Conservation (phyloP, 2,113 vertebrate species). For the Sclerurus mexicanus region DNA sequence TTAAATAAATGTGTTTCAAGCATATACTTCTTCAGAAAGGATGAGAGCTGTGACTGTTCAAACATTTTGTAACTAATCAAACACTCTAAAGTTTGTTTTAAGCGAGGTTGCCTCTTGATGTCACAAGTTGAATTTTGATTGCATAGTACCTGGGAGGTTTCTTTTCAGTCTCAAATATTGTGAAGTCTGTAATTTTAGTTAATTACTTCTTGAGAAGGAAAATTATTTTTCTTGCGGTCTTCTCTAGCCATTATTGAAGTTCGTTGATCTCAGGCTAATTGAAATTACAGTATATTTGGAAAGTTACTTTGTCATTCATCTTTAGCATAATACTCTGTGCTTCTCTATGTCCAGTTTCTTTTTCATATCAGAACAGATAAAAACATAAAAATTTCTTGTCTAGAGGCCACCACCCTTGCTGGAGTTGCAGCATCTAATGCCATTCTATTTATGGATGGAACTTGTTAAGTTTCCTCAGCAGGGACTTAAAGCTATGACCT, state of each 20-base stretch:
- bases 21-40: not conserved
- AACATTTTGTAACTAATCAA: not conserved
- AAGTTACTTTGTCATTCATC: not conserved
- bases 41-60: not conserved
- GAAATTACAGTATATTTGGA: not conserved
- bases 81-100: not conserved
- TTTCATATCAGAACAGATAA: constrained; percentile 2
- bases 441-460: constrained; percentile 64
- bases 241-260: not conserved
- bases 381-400: constrained; percentile 18
- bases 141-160: not conserved
- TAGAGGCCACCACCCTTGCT: constrained; percentile 57
- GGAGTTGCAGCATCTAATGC: constrained; percentile 38
- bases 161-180: not conserved
- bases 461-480: constrained; percentile 68
- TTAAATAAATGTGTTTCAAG: not conserved
- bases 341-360: not conserved
- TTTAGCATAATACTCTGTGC: not conserved
- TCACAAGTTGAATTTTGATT: not conserved
- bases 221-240: not conserved
- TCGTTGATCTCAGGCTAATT: not conserved
- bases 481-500: constrained; percentile 58
- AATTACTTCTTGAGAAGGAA: not conserved
- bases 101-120: not conserved
- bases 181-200: not conserved